Conservation (phyloP, 2,888 invertebrate genomes). For the Tenthredo mesomela region DNA sequence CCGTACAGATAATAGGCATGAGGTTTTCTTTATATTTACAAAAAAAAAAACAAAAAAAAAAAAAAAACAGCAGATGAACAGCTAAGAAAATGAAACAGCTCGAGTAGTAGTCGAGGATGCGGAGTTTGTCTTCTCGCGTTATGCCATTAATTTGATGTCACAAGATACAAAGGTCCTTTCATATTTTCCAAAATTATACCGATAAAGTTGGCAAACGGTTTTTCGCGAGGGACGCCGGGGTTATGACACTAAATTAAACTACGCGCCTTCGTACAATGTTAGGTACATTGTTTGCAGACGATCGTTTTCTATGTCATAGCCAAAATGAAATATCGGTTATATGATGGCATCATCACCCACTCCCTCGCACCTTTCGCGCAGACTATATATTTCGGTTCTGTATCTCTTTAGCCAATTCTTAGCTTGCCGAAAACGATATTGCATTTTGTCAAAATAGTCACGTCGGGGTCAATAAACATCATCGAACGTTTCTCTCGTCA, state of each 20-base stretch:
- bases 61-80: neutral
- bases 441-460: neutral
- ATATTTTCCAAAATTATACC: conserved; percentile 50
- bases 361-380: neutral
- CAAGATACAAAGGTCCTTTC: conserved; percentile 14
- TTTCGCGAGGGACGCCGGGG: neutral
- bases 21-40: neutral
- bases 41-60: too few species aligned
- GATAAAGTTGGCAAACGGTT: conserved; percentile 14
- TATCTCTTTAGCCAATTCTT: neutral
- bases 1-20: neutral
- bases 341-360: conserved; percentile 35
- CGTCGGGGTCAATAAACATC: conserved; percentile 15
- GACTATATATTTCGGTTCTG: neutral
- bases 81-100: neutral
- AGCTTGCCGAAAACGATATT: conserved; percentile 6
- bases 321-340: neutral
- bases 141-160: conserved; percentile 48
- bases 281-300: conserved; percentile 43
- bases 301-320: conserved; percentile 34
- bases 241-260: conserved; percentile 41
- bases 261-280: neutral
- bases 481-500: neutral
- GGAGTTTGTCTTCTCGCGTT: neutral
- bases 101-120: neutral